Percentiles rank a stretch among this genome's conserved stretches.
phyloP scores from a whole-genome alignment of 2,113 vertebrate species.

The Equus quagga region DNA sequence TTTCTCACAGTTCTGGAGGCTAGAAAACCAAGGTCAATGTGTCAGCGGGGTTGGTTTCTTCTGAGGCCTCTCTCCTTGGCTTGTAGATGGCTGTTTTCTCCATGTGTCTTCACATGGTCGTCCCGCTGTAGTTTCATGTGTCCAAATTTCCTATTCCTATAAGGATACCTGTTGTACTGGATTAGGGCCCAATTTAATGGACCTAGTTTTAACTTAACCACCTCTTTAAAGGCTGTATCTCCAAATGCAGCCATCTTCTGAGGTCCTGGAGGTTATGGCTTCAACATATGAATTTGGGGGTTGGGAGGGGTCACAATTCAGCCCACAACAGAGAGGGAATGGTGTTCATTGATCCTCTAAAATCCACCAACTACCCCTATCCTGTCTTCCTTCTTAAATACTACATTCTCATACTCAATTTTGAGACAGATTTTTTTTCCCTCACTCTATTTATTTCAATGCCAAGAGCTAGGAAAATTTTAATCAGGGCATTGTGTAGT shows the following conservation, averaged over 20 bases:
- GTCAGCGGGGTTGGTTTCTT: background rate
- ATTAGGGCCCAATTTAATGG: background rate
- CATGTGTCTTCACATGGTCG: background rate
- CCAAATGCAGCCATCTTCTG: background rate
- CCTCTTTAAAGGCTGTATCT: background rate
- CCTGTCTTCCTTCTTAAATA: background rate
- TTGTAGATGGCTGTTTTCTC: background rate
- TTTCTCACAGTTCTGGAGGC: background rate
- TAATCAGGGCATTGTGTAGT: background rate
- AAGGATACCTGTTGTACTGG: background rate
- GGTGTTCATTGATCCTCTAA: background rate
- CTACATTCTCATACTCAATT: background rate
- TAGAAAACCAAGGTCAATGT: background rate
- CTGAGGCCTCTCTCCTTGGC: background rate
- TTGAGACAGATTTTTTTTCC: background rate
- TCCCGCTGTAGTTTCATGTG: background rate
- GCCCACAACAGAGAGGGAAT: background rate
- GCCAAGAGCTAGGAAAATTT: background rate
- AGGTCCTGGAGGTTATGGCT: background rate
- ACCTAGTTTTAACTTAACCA: background rate
- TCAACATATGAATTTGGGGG: background rate
- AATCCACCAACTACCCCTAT: background rate
- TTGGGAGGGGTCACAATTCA: background rate
- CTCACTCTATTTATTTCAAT: background rate
- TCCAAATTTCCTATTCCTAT: background rate